A percentile compares a stretch with the other conserved stretches of the same genome.
phyloP scores from a whole-genome alignment of 2,113 vertebrate genomes.

The Rhineura floridana region DNA sequence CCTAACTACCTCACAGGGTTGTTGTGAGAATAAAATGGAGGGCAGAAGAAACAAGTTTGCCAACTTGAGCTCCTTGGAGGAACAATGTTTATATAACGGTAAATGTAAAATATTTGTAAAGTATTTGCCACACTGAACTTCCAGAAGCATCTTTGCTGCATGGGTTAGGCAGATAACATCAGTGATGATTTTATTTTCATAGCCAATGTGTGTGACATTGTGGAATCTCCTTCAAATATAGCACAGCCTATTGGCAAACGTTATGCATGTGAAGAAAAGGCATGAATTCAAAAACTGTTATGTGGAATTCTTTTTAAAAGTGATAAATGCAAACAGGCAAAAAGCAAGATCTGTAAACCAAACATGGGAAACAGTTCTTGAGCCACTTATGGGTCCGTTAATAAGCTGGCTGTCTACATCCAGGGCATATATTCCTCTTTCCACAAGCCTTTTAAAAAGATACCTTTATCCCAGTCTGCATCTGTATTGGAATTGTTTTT shows the following conservation, averaged over 20 bases:
- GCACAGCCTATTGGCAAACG: neutral
- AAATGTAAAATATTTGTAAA: no score
- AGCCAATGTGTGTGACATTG: neutral
- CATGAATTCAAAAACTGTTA: neutral
- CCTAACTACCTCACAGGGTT: no score
- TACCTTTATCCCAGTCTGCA: no score
- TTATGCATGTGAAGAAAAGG: neutral
- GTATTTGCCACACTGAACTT: neutral
- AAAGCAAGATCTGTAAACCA: neutral
- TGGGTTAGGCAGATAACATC: neutral
- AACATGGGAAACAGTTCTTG: neutral
- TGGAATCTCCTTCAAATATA: neutral
- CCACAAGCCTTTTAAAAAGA: no score
- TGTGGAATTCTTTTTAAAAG: neutral
- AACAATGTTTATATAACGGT: no score
- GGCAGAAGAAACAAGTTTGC: no score
- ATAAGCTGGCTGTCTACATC: neutral
- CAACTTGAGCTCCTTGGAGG: no score
- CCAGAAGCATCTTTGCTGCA: neutral
- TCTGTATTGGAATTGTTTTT: no score
- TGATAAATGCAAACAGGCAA: neutral
- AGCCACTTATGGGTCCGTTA: neutral
- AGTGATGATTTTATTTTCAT: neutral
- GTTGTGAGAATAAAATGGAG: no score
- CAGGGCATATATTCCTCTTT: no score